Base-by-base conservation (phyloP, 2,888 invertebrate species). In the Amphipoea lucens region DNA sequence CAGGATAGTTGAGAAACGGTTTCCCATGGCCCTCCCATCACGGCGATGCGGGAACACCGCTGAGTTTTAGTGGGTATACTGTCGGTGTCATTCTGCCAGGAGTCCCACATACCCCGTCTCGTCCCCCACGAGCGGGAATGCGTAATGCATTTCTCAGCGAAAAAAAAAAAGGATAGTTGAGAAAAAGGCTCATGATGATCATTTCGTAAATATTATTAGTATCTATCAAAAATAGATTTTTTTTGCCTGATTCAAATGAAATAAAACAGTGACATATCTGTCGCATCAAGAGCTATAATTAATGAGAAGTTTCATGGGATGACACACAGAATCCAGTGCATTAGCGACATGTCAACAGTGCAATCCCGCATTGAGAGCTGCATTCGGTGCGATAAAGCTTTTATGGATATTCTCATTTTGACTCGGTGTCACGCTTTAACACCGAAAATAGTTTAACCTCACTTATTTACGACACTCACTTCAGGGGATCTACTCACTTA, bases 281-380 rank as follows among this genome's bases (percentile, higher is more conserved):
- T n/a, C 57, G 6, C 36, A 74, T n/a, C 6, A 14, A 23, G 11
- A 17, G 0, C 14, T 54, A 51, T 36, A 20, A 66, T 66, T 1
- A 54, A 57, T 36, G 36, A 20, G 6, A 66, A 40, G 20, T n/a
- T 7, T 54, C 12, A 65, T 5, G 29, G 17, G 11, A 45, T 29
- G 62, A 66, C 54, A 29, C 2, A 65, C 3, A 1, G 17, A 68
- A 40, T 75, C 67, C n/a, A 42, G n/a, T 40, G 54, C 40, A 29
- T 81, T 80, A 57, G 29, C 23, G 20, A 40, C 23, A 42, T 57
- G 14, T 76, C 74, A 48, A 70, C 57, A 48, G 45, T 20, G 36
- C 6, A 74, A 17, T 62, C 20, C 62, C 54, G 6, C 7, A 17
- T 23, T 80, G 29, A 80, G 17, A 75, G 29, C 54, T 36, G n/a